Evolutionary conservation across 2,113 vertebrate genomes (phyloP).

Genomic region (Gallinago jamesoni): DNA sequence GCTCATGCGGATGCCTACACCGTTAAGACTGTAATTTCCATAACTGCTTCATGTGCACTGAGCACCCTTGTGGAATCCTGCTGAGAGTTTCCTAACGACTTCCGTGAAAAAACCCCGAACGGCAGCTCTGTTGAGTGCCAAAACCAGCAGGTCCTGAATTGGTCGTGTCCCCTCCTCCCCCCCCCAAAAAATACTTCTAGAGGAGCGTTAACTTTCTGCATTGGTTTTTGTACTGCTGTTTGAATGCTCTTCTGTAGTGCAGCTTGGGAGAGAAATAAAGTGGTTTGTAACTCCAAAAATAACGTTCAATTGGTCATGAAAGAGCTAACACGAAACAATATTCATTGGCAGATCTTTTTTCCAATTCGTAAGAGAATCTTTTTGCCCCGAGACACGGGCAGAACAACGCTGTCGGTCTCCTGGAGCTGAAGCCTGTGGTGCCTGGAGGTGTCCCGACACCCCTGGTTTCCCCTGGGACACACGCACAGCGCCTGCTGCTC

Average conservation of each 20-base stretch:
- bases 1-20: constrained; percentile 80
- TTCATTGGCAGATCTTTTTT: not conserved
- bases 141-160: not conserved
- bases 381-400: not conserved
- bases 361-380: not conserved
- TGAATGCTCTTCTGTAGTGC: not conserved
- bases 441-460: not conserved
- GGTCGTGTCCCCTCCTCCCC: not conserved
- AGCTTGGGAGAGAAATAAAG: constrained; percentile 4
- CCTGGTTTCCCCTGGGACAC: not conserved
- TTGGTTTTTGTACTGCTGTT: not conserved
- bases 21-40: constrained; percentile 82
- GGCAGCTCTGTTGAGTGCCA: not conserved
- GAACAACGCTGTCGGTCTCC: not conserved
- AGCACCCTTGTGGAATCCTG: constrained; percentile 93
- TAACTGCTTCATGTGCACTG: constrained; percentile 89
- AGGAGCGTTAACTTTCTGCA: not conserved
- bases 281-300: not conserved
- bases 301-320: constrained; percentile 24
- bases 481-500: not conserved
- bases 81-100: constrained; percentile 77
- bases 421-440: not conserved
- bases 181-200: not conserved
- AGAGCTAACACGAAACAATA: not conserved
- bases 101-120: constrained; percentile 15